A percentile compares a stretch with the other conserved stretches of the same genome.
Evolutionary conservation across 2,888 invertebrate species (phyloP).

Genomic region (Lasioglossum morio): DNA sequence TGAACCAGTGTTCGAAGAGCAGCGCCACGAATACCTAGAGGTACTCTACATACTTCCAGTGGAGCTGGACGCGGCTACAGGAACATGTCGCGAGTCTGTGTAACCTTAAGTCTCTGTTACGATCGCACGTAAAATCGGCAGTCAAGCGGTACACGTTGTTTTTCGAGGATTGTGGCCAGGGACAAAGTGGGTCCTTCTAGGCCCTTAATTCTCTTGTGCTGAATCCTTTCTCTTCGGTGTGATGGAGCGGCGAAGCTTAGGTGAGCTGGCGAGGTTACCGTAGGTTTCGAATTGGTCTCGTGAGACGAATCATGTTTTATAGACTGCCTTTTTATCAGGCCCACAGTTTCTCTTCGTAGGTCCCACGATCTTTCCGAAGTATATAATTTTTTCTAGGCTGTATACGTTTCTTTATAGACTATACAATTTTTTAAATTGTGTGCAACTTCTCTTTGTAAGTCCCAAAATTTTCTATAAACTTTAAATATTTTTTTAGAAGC

Average conservation of each 20-base stretch:
- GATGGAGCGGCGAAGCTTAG: not conserved
- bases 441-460: not conserved
- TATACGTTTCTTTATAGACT: not conserved
- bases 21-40: constrained; percentile 70
- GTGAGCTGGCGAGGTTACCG: not conserved
- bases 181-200: not conserved
- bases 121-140: not conserved
- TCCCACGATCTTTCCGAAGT: not conserved
- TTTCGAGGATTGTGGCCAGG: not conserved
- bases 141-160: not conserved
- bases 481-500: not conserved
- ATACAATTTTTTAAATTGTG: not conserved
- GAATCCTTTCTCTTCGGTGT: not conserved
- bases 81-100: constrained; percentile 45
- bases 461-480: not conserved
- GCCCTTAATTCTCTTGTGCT: not conserved
- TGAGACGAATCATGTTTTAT: not conserved
- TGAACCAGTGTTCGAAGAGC: constrained; percentile 80
- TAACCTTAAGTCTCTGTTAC: constrained; percentile 54
- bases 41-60: constrained; percentile 67
- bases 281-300: not conserved
- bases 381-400: too few species aligned
- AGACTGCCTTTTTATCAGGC: not conserved
- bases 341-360: not conserved
- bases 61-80: constrained; percentile 43